phyloP scores from a whole-genome alignment of 92 coral and sea anemone genomes.

The Meandrina meandrites region DNA sequence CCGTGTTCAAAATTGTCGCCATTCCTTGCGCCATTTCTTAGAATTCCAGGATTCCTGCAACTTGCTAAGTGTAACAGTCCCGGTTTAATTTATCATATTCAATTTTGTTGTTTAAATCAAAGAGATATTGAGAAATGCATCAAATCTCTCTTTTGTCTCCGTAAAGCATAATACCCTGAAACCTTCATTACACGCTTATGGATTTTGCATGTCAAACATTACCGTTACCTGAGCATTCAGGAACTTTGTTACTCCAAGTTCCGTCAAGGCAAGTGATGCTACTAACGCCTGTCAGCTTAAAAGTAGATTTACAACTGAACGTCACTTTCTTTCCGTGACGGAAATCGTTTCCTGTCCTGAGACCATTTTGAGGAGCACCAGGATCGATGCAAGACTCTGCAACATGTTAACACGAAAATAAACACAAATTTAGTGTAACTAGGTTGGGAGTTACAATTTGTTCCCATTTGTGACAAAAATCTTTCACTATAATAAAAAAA shows the following conservation, averaged over 20 bases:
- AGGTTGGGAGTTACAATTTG: no score
- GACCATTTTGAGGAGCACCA: neutral
- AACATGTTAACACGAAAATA: neutral
- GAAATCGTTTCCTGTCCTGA: neutral
- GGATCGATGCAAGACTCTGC: neutral
- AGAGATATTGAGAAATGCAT: no score
- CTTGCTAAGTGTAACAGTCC: neutral
- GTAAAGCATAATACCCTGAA: no score
- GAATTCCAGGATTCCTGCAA: constrained; percentile 53
- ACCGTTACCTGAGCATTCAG: neutral
- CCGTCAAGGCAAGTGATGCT: constrained; percentile 1
- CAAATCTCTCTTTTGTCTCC: no score
- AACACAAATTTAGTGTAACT: neutral
- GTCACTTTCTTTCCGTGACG: neutral
- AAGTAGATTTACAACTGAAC: neutral
- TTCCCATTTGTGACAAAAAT: no score
- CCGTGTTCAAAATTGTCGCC: constrained; percentile 37
- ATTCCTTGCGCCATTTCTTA: constrained; percentile 23
- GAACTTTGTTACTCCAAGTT: constrained; percentile 13
- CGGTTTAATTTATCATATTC: no score
- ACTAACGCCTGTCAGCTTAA: neutral
- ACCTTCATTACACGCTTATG: no score
- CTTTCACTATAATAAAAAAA: no score
- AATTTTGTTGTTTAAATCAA: no score
- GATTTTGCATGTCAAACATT: no score